Evolutionary conservation across 1,140 invertebrate genomes (phyloP), one percentile per base, ranked within the genome.

Genomic region (Muscidifurax raptorellus): DNA sequence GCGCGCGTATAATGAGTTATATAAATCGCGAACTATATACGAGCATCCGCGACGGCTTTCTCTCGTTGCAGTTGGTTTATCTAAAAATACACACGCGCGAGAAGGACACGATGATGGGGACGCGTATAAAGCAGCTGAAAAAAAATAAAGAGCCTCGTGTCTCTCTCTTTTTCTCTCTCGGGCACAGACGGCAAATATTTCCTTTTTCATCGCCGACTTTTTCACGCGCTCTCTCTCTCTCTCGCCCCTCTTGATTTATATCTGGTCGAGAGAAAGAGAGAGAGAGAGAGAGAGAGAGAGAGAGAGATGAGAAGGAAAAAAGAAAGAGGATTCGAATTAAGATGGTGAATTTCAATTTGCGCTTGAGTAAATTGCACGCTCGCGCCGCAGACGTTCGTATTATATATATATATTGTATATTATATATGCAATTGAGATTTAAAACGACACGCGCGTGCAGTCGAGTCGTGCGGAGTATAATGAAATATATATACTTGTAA

Each of bases 291-390:
- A 28, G 27, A 52, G n/a, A n/a, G n/a, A 30, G 71, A 13, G 28
- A 10, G 52, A 27, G 18, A 28, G 27, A 52, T 12, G n/a, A 28
- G 44, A 77, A 27, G 66, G 1, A 52, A 36, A n/a, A 78, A 36
- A 80, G 25, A 36, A 66, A 22, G 7, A 27, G 25, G 27, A 40
- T 79, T 80, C 44, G 66, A 84, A 84, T 80, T 79, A 59, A 84
- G 67, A 79, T 84, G 40, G 67, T 74, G 76, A 79, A 84, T 84
- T 84, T 84, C 76, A 74, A 84, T 84, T 83, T 84, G 28, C 77
- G 64, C 66, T 27, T 69, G 47, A 27, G 75, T 66, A 83, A 83
- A 83, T 83, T 76, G 52, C 40, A 22, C 82, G 75, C 25, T 44
- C 40, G 32, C 82, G 25, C n/a, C n/a, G n/a, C 30, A 40, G 40